Base-by-base conservation (phyloP, 2,113 vertebrate species). In the Microtus richardsoni region DNA sequence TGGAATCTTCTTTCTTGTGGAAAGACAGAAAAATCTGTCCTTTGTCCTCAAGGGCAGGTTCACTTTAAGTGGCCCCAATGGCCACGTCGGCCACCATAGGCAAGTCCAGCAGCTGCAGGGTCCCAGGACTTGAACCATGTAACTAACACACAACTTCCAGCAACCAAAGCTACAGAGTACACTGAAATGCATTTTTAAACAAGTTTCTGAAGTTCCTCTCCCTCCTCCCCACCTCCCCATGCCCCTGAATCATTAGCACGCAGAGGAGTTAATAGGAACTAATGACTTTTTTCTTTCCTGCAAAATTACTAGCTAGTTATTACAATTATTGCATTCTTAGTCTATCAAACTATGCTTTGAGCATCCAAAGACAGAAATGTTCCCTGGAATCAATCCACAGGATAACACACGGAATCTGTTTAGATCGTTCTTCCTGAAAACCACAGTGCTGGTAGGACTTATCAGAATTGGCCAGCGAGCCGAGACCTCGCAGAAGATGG, bases 221-320 rank as follows among this genome's bases (percentile, higher is more conserved):
- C 68, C 33, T 36, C 33, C 30, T 70, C 30, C 4, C 14, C 33
- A 17, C 1, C 2, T 0, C 24, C 14, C 24, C 41, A 77, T 3
- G 13, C 39, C 2, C 5, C 0, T 19, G 17, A 44, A 95, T n/a
- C 87, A 97, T 98, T 98, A 97, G 90, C 91, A 90, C 97, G 94
- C 91, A 95, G 96, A 98, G 74, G 93, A 97, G 24, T 88, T 83
- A 83, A 96, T 96, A 97, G 96, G 94, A 96, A 96, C 89, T 96
- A 91, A 80, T 94, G 97, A 94, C 77, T 77, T 97, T 98, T 97
- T 83, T 96, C 98, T 97, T 93, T 93, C 21, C 1, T 97, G 78
- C 91, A 98, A 97, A 97, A 97, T 97, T 98, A 98, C 98, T 98
- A 95, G 98, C 97, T 98, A 96, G 98, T 98, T 98, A 97, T 97